Base-by-base conservation (phyloP, 2,797 vertebrate species). In the Triplophysa bombifrons region DNA sequence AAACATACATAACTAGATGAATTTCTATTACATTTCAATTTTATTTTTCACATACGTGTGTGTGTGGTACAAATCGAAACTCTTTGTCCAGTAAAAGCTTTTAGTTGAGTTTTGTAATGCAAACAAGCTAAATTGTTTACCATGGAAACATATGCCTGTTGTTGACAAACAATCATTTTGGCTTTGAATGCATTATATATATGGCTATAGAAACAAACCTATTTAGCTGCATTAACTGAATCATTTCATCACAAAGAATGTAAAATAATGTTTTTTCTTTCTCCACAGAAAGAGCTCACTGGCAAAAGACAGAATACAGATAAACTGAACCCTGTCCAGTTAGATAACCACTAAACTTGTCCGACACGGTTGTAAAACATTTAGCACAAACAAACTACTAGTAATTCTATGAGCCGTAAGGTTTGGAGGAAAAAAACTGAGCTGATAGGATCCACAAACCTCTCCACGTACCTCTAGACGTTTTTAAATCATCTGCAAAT, bases 361-460 rank as follows among this genome's bases (percentile, higher is more conserved):
- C 53, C 19, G 38, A 74, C 69, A 66, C 53, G 64, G 61, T 65
- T 70, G 48, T 73, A 78, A 38, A 72, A 56, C 51, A 38, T 63
- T 76, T 51, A 38, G 51, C 41, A 55, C 65, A 78, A 84, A 78
- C 71, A 81, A 48, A 56, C 46, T 53, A 38, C 34, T 14, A 53
- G 55, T 74, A 82, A 67, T 82, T 58, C 67, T 67, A 60, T 55
- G 67, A 77, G 76, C 76, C 3, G 16, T 46, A 58, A 22, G 65
- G 64, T 67, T 60, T 56, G 30, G 71, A 79, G 72, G 65, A 79
- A 79, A 79, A 72, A 72, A 72, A 72, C 77, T 72, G 20, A 41
- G 34, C 69, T 72, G 69, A 79, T 72, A 71, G 60, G 58, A 78
- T 65, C 50, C 60, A 72, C 61, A 64, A 46, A 55, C 68, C 8